Base-by-base conservation (phyloP, 2,888 invertebrate genomes). In the Protula sp. region DNA sequence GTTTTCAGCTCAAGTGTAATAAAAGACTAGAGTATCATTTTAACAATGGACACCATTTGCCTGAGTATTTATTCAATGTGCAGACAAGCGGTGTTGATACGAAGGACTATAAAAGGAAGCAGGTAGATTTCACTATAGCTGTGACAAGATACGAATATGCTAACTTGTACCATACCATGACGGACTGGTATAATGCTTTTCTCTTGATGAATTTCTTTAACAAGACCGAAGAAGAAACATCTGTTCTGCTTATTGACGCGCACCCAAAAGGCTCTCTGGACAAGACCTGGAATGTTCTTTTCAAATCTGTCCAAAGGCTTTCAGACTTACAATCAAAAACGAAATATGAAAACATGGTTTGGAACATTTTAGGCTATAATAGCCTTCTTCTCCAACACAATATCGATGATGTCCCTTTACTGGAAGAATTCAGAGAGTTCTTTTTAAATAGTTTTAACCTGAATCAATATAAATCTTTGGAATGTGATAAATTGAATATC, bases 181-280 rank as follows among this genome's bases (percentile, higher is more conserved):
- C 59, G 24, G 50, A 50, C 24, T 50, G 50, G 50, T 50, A 50
- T 57, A 64, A 59, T n/a, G 64, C 60, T 1, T 67, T 62, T 52
- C 50, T 64, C 26, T 28, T 64, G 19, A 64, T 66, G 64, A 47
- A 62, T 9, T 67, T 60, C 52, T 67, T 62, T 30, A 62, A 64
- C 47, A 58, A 50, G n/a, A 63, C 63, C 2, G 48, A 57, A 30
- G 26, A 5, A 9, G 57, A 65, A 38, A 58, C 58, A 4, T 24
- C 68, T 9, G 69, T 79, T 9, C 60, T 79, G 26, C 69, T 71
- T 54, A 64, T 77, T n/a, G 79, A 79, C 60, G 75, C 70, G 2
- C 78, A 78, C 60, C 78, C 78, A 1, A 50, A 60, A 26, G 75
- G 77, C 2, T 67, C 63, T 0, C 66, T 78, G 24, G 78, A 78